These are phyloP conservation scores for Myotis yumanensis DNA, from an alignment of 2,113 vertebrate genomes.

Conservation along the genomic window DNA sequence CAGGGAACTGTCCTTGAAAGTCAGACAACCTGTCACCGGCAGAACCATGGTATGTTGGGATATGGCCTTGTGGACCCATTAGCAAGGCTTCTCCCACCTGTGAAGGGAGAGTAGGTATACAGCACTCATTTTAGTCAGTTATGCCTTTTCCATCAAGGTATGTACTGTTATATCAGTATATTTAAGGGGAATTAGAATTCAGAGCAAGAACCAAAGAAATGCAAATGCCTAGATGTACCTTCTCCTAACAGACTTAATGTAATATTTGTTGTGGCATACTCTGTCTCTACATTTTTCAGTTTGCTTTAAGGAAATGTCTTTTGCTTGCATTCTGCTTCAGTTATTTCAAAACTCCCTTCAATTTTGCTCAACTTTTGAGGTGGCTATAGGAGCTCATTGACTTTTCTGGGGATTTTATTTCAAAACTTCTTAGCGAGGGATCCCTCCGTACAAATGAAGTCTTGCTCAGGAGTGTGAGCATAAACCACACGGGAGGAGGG, in stretches of 20 bases:
- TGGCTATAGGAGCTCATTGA: background rate
- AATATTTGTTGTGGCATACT: background rate
- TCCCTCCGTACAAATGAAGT: background rate
- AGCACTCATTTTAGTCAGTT: background rate
- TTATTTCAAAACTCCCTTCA: background rate
- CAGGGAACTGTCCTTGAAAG: background rate
- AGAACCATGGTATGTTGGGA: background rate
- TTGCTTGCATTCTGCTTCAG: background rate
- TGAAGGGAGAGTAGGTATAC: background rate
- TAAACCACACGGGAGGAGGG: background rate
- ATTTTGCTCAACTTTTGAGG: background rate
- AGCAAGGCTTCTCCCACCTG: background rate
- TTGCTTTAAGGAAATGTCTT: background rate
- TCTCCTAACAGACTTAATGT: background rate
- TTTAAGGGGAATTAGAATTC: slow-evolving; percentile 23
- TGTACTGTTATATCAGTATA: background rate
- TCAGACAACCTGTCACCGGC: background rate
- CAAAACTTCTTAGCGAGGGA: background rate
- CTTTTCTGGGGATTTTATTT: background rate
- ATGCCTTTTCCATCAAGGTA: background rate
- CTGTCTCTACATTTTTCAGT: background rate
- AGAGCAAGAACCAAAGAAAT: slow-evolving; percentile 1
- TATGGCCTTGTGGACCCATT: background rate
- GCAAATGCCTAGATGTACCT: background rate
- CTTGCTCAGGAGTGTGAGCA: background rate